These are phyloP conservation scores for Magallana nippona DNA, from an alignment of 2,888 invertebrate species.

Conservation along the genomic window DNA sequence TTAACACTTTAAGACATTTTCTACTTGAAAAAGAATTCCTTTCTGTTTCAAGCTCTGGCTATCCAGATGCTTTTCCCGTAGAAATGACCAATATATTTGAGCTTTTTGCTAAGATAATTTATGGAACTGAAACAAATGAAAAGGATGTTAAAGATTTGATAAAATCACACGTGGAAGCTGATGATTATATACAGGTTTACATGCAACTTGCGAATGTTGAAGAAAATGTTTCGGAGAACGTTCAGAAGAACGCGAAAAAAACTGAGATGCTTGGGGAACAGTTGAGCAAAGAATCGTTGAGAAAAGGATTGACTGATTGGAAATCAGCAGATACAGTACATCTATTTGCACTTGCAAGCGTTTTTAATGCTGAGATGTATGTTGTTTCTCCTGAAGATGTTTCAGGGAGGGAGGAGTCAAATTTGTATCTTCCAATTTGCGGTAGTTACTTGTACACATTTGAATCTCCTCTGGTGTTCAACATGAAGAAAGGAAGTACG, in stretches of 20 bases:
- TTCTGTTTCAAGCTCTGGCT: neutral
- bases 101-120: neutral
- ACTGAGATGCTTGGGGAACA: neutral
- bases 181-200: neutral
- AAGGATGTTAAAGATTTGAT: neutral
- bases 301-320: neutral
- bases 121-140: neutral
- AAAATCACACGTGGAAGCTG: neutral
- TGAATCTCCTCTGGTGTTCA: neutral
- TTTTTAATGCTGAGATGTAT: neutral
- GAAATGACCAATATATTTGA: neutral
- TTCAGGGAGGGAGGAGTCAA: neutral
- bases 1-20: neutral
- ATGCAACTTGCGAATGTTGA: neutral
- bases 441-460: neutral
- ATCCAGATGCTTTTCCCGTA: neutral
- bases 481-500: too few relatives aligned
- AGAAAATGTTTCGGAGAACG: neutral
- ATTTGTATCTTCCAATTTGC: neutral
- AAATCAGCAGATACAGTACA: neutral
- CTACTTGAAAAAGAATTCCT: neutral
- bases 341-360: neutral
- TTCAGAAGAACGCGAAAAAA: neutral
- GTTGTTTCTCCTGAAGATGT: neutral
- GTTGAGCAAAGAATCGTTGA: neutral